Evolutionary conservation across 92 coral and sea anemone species (phyloP).

Genomic region (Zoanthus solanderi): DNA sequence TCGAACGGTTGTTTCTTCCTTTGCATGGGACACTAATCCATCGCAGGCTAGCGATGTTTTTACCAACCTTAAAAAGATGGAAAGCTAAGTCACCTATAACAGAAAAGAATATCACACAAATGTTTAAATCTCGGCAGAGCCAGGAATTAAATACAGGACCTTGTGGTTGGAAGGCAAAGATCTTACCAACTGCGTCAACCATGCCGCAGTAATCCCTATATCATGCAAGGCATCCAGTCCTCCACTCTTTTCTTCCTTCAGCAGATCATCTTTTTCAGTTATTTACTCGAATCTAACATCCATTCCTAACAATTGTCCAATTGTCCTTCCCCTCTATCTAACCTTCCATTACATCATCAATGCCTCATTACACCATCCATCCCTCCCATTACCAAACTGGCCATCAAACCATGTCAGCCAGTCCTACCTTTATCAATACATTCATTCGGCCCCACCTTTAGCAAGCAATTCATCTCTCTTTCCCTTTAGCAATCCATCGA

Average conservation of each 20-base stretch:
- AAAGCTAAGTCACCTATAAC: no score
- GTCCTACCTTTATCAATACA: no score
- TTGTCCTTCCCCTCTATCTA: not conserved
- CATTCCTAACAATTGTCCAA: not conserved
- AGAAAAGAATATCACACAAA: not conserved
- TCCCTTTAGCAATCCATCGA: not conserved
- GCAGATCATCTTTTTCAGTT: no score
- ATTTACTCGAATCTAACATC: not conserved
- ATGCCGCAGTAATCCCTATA: not conserved
- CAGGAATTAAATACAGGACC: no score
- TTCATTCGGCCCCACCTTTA: no score
- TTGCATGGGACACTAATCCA: not conserved
- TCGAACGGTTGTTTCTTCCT: not conserved
- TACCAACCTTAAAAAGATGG: not conserved
- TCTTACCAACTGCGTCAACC: no score
- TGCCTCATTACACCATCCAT: no score
- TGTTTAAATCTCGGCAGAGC: no score
- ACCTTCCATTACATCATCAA: not conserved
- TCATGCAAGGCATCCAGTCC: not conserved
- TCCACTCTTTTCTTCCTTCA: not conserved
- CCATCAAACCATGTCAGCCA: not conserved
- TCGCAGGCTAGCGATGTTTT: not conserved
- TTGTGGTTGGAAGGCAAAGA: no score
- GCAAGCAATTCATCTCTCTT: no score
- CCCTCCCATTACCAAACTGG: not conserved